Evolutionary conservation across 2,797 vertebrate genomes (phyloP).

Genomic region (Eospalax fontanierii): DNA sequence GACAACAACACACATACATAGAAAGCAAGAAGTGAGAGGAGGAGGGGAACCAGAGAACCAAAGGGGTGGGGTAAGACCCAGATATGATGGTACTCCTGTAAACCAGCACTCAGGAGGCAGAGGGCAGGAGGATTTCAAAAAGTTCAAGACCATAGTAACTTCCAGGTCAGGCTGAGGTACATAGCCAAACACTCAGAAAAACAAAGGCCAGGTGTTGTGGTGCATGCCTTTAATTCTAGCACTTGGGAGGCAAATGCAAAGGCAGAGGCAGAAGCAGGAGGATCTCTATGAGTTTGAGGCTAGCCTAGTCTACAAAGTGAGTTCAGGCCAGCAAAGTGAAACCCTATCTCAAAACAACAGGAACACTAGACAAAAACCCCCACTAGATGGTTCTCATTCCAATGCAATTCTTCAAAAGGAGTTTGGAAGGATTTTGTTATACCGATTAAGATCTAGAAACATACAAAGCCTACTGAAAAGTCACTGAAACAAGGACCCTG

Average conservation of each 20-base stretch:
- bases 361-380: not conserved
- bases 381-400: not conserved
- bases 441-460: slow-evolving; percentile 32
- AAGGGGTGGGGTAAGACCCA: no score
- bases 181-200: no score
- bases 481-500: not conserved
- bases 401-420: not conserved
- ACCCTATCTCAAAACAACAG: not conserved
- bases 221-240: not conserved
- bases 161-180: no score
- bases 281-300: not conserved
- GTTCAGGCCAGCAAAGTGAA: not conserved
- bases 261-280: not conserved
- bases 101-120: no score
- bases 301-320: not conserved
- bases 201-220: not conserved
- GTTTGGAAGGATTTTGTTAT: not conserved
- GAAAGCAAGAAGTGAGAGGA: no score
- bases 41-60: no score
- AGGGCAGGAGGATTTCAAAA: no score
- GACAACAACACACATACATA: no score
- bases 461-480: not conserved
- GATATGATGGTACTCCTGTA: no score
- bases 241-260: not conserved
- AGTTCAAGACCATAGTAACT: no score